A percentile compares a stretch with the other conserved stretches of the same genome.
Conservation (phyloP, 2,113 vertebrate genomes). For the Illadopsis cleaveri region DNA sequence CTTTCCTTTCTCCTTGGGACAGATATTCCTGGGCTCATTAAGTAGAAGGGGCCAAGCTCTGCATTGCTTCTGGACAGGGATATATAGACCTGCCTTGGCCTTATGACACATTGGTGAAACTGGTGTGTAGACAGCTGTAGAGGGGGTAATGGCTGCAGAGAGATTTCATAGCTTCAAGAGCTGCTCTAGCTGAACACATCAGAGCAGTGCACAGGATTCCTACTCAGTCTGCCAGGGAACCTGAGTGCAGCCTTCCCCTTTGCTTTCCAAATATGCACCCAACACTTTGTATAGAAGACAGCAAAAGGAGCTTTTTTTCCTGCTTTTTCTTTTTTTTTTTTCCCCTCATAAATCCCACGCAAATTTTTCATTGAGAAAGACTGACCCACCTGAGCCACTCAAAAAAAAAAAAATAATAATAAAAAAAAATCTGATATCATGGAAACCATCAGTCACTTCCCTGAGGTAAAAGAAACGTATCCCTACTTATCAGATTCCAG, state of each 20-base stretch:
- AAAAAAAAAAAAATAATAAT: too few species aligned
- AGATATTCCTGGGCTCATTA: neutral
- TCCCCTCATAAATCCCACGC: neutral
- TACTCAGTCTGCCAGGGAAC: neutral
- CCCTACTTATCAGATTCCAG: neutral
- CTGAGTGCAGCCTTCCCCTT: neutral
- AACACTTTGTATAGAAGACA: neutral
- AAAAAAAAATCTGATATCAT: neutral
- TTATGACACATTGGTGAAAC: neutral
- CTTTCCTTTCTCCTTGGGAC: constrained; percentile 34
- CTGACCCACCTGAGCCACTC: neutral
- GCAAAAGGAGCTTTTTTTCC: neutral
- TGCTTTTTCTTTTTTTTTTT: too few species aligned
- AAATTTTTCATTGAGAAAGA: neutral
- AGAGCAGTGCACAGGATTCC: neutral
- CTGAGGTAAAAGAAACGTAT: neutral
- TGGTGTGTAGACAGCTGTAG: neutral
- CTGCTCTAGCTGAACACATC: neutral
- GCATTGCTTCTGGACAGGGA: neutral
- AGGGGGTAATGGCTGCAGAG: neutral
- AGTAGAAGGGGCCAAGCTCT: neutral
- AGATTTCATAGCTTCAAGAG: neutral
- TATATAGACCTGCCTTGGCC: neutral
- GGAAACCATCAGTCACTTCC: neutral
- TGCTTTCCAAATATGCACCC: neutral